phyloP scores from a whole-genome alignment of 2,113 vertebrate genomes.

The Catharus fuscescens region DNA sequence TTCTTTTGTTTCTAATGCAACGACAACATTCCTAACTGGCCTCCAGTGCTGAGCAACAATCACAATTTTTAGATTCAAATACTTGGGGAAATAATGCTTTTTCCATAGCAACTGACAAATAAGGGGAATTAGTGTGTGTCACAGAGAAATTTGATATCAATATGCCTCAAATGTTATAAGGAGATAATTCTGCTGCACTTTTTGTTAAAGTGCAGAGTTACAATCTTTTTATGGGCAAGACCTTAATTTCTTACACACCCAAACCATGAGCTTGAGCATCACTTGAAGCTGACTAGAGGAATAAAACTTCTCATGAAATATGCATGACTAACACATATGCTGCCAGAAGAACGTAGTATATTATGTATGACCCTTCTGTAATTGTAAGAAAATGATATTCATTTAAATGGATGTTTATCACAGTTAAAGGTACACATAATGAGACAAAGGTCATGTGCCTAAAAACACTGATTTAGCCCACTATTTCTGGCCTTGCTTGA shows the following conservation, averaged over 20 bases:
- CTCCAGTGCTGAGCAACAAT: neutral
- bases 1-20: neutral
- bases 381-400: conserved; percentile 80
- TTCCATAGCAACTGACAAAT: conserved; percentile 38
- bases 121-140: conserved; percentile 22
- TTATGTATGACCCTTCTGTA: conserved; percentile 80
- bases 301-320: conserved; percentile 81
- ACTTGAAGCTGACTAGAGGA: conserved; percentile 72
- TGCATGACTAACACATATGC: conserved; percentile 76
- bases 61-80: neutral
- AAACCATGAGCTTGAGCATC: conserved; percentile 58
- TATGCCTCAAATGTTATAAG: conserved; percentile 24
- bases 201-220: conserved; percentile 58
- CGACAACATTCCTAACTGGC: neutral
- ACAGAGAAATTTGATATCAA: conserved; percentile 52
- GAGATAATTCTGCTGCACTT: conserved; percentile 44
- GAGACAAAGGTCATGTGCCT: conserved; percentile 74
- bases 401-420: conserved; percentile 82
- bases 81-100: neutral
- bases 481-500: conserved; percentile 57
- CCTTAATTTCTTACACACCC: conserved; percentile 72
- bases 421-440: conserved; percentile 73
- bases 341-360: conserved; percentile 73
- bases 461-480: conserved; percentile 63
- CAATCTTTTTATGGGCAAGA: conserved; percentile 65